Conservation (phyloP, 2,797 vertebrate genomes). For the Oreortyx pictus region DNA sequence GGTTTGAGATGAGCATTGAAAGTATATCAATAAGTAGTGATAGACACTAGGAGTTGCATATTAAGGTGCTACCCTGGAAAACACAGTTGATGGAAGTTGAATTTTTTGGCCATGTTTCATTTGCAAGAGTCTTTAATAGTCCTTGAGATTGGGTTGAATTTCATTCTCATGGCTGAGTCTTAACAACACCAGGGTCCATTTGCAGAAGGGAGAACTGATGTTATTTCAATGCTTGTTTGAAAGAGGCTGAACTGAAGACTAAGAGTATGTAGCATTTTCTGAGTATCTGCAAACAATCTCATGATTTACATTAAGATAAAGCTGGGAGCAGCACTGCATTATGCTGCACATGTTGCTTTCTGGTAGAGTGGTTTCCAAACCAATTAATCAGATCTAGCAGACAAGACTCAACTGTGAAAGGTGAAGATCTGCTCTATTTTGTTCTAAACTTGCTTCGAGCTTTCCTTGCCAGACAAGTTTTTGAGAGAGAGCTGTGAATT, state of each 20-base stretch:
- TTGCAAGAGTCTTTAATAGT: neutral
- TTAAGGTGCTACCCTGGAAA: neutral
- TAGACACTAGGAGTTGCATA: neutral
- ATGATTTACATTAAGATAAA: conserved; percentile 3
- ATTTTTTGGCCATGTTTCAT: neutral
- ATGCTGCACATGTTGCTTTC: neutral
- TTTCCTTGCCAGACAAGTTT: neutral
- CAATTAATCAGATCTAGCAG: conserved; percentile 26
- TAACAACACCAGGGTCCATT: neutral
- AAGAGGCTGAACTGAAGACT: neutral
- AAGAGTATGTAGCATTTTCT: neutral
- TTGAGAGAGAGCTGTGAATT: neutral
- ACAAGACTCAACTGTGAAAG: conserved; percentile 23
- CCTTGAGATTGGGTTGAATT: neutral
- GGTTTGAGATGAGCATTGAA: neutral
- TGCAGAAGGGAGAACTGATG: neutral
- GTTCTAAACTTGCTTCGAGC: neutral
- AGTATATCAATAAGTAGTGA: neutral
- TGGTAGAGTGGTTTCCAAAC: neutral
- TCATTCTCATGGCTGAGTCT: neutral
- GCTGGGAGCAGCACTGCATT: neutral
- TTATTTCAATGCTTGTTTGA: neutral
- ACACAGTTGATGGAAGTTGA: neutral
- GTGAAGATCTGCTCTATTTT: conserved; percentile 22
- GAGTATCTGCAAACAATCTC: conserved; percentile 1